A percentile compares a stretch with the other conserved stretches of the same genome.
phyloP scores from a whole-genome alignment of 2,113 vertebrate species.

The Nycticebus coucang region DNA sequence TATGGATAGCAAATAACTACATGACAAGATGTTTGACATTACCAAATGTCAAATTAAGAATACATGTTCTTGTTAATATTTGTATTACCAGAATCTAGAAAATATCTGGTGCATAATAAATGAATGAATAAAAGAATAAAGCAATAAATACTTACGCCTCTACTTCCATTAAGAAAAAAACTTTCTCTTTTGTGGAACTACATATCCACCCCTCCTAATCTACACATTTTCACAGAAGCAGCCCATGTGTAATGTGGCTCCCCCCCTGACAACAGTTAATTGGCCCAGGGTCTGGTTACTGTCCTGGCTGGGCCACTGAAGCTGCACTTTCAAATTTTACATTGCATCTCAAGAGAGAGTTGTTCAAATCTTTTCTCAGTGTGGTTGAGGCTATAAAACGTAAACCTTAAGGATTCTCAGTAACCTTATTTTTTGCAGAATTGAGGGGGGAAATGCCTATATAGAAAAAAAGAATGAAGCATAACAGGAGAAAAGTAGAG shows the following conservation, averaged over 20 bases:
- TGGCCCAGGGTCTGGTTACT: not conserved
- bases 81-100: not conserved
- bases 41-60: not conserved
- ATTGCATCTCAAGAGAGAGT: not conserved
- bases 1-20: not conserved
- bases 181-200: no score
- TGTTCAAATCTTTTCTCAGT: not conserved
- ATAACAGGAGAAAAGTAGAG: not conserved
- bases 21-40: not conserved
- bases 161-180: not conserved
- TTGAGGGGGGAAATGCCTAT: rapidly evolving
- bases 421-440: not conserved
- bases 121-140: not conserved
- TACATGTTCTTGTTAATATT: not conserved
- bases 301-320: not conserved
- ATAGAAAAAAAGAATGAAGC: not conserved
- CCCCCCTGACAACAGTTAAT: rapidly evolving
- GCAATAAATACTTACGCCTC: not conserved
- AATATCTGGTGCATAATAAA: not conserved
- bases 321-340: not conserved
- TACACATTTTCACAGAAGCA: not conserved
- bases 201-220: not conserved
- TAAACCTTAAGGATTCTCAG: not conserved
- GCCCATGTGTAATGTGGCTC: not conserved
- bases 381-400: not conserved